Base-by-base conservation (phyloP, 2,113 vertebrate genomes). In the Sinocyclocheilus anshuiensis region DNA sequence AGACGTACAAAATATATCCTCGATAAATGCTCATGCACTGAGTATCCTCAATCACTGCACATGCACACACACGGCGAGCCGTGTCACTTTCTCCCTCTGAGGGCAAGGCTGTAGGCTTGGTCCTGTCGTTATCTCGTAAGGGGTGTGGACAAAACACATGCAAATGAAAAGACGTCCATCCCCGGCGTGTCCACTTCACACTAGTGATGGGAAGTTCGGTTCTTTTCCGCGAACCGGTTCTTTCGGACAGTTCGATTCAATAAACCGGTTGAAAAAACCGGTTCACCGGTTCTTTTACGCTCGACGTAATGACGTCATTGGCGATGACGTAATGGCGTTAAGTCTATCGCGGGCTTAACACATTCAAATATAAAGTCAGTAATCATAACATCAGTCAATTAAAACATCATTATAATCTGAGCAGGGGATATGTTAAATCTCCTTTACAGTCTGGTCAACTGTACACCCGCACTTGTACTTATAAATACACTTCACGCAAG, bases 71-170 rank as follows among this genome's bases (percentile, higher is more conserved):
- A 55, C 42, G 53, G 39, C 39, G 22, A 81, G n/a, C 63, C 65
- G 63, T 84, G 90, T 84, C 84, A 88, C 81, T 88, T 74, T 82
- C 18, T 77, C 80, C 2, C 3, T 48, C 11, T 71, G 74, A 59
- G 75, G 9, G n/a, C 67, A 39, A 33, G 26, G 20, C 33, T 72
- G 57, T 39, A n/a, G 39, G 86, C 86, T 84, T 36, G 29, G 53
- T 81, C 81, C 57, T 22, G 85, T 65, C 87, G 85, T 80, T 86
- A 82, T 88, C 63, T 88, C 75, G 16, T 12, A 74, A 84, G 87
- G 88, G 88, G 89, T 90, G 88, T 90, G 86, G 87, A 90, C 86
- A 88, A 81, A 83, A 81, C 86, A 50, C 81, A 63, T 77, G 81
- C 87, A 85, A 84, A 85, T 81, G 69, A 75, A 78, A 75, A 67